Base-by-base conservation (phyloP, 2,888 invertebrate species). In the Aspidapion aeneum region DNA sequence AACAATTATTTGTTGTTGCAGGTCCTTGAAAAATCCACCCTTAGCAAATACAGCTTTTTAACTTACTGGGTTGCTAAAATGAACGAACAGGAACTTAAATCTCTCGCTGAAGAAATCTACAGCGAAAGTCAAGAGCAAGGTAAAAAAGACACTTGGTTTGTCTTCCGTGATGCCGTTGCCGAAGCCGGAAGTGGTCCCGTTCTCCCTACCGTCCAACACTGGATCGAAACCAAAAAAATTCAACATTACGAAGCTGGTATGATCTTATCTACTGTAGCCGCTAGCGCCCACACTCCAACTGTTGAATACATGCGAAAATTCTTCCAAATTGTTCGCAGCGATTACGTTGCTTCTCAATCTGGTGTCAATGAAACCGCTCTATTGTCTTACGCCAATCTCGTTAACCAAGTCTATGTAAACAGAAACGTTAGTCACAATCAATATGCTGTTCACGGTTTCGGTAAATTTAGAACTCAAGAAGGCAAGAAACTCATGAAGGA, bases 181-280 rank as follows among this genome's bases (percentile, higher is more conserved):
- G 84, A 88, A 77, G 82, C 86, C 19, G 90, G 90, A 61, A 90
- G 89, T n/a, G 84, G 85, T 55, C 89, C 90, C 1, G 87, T 90
- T 57, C 83, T 89, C 69, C 74, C 84, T 60, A 82, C 82, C 68
- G 83, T 90, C 69, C 83, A 83, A 70, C 75, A 83, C 16, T 87
- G 85, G 86, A 86, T 89, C 62, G 74, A 82, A 67, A 81, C 74
- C 58, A 80, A 81, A 56, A 83, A 85, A 74, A 68, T 75, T 18
- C 68, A 79, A 64, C 81, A 79, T 16, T 77, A 81, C 60, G 87
- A 88, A 79, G 89, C 89, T 18, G 86, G 86, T 16, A 75, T 84
- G 67, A 79, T 88, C 1, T 74, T 90, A 12, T 78, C 83, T 18
- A 77, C 82, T 55, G 74, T 89, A 48, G 81, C 84, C 1, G 80